Evolutionary conservation across 2,888 invertebrate species (phyloP), one percentile per base, ranked within the genome.

Genomic region (Incurvaria masculella): DNA sequence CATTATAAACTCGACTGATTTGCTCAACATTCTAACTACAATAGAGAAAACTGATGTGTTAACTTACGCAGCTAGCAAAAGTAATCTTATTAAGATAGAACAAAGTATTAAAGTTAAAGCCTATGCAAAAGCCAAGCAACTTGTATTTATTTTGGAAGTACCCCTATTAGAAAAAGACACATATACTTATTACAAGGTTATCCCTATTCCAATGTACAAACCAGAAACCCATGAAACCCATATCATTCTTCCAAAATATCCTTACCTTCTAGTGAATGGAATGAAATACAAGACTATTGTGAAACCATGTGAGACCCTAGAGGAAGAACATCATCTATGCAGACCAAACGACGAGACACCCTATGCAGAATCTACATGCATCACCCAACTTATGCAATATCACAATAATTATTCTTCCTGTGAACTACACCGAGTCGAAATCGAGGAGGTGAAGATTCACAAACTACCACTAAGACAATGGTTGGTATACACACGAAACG

Each of bases 101-200:
- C 47, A 21, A 43, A 51, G 33, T 4, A 52, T 51, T 21, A 16
- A 41, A 3, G 38, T 49, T 51, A 39, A 33, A 11, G 33, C 33
- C 14, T 33, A 33, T 33, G 8, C 33, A 33, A 33, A 33, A 33
- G 11, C 33, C 14, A 33, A 8, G 3, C 11, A 33, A 33, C 6
- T 33, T 14, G 14, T 33, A 14, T 33, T 33, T 11, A 11, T 33
- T 33, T 47, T 47, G 42, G 42, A 45, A 42, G 26, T 47, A 14
- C 45, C 50, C 2, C 21, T 50, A 19, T n/a, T 47, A 21, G 47
- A 47, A n/a, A 21, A 11, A 19, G 16, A 47, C 26, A 50, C 47
- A 40, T 47, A 47, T 23, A 45, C 38, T 11, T 50, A 50, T 45
- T 50, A 47, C 41, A 47, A 47, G 45, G 19, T 49, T 4, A 27